These are phyloP conservation scores for Hyperoplus immaculatus DNA, from an alignment of 2,797 vertebrate genomes.

Conservation along the genomic window DNA sequence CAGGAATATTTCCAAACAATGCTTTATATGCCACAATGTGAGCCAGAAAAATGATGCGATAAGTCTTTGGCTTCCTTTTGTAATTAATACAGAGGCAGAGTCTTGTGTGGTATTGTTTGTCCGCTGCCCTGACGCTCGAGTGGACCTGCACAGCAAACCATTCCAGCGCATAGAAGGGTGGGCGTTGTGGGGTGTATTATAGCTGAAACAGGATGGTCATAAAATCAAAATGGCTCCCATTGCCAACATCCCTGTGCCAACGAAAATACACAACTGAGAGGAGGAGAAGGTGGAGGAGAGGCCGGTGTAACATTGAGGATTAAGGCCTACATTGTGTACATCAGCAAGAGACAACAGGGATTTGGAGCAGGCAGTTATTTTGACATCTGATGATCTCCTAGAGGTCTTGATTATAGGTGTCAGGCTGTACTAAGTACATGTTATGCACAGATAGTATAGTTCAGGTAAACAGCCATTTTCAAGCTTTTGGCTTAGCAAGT, in stretches of 20 bases:
- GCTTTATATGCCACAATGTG: constrained; percentile 35
- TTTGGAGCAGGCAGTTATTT: constrained; percentile 72
- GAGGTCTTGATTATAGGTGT: constrained; percentile 78
- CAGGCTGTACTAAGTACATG: constrained; percentile 71
- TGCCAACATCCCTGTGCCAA: constrained; percentile 76
- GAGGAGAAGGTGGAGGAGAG: constrained; percentile 51
- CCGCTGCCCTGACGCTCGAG: constrained; percentile 37
- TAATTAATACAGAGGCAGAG: constrained; percentile 57
- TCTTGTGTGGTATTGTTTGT: constrained; percentile 66
- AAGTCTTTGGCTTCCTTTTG: constrained; percentile 66
- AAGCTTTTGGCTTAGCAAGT: constrained; percentile 55
- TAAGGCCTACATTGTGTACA: constrained; percentile 60
- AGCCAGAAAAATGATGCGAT: constrained; percentile 52
- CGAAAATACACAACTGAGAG: constrained; percentile 63
- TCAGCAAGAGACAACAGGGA: constrained; percentile 72
- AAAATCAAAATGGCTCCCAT: constrained; percentile 75
- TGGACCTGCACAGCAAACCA: constrained; percentile 70
- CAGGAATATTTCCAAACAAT: constrained; percentile 49
- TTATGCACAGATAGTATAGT: constrained; percentile 61
- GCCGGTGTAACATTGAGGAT: constrained; percentile 51
- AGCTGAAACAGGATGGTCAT: constrained; percentile 77
- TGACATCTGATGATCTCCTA: constrained; percentile 62
- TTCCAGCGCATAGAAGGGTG: constrained; percentile 55
- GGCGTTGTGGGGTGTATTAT: constrained; percentile 45
- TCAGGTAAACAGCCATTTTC: constrained; percentile 78